These are phyloP conservation scores for Hipposideros larvatus DNA, from an alignment of 2,797 vertebrate genomes.

Conservation along the genomic window DNA sequence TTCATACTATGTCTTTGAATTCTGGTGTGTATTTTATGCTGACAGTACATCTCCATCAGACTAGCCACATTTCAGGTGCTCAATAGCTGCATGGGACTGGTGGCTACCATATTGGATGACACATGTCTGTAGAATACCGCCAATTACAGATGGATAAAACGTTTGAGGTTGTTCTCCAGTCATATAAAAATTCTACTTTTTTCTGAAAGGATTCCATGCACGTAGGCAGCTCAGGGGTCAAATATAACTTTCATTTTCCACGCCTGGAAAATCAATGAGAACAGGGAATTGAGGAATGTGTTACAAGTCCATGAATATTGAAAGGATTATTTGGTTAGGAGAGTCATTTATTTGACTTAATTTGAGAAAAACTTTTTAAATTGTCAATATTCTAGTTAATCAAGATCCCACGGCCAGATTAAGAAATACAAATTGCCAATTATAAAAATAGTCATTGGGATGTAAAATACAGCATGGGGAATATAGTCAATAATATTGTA, in stretches of 20 bases:
- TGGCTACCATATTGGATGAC: background rate
- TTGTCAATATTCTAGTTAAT: constrained; percentile 25
- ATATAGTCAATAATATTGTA: background rate
- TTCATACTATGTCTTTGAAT: background rate
- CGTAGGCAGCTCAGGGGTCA: background rate
- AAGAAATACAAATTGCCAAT: background rate
- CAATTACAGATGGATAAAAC: constrained; percentile 32
- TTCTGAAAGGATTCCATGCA: constrained; percentile 3
- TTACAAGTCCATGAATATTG: constrained; percentile 40
- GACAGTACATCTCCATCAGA: background rate
- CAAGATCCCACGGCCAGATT: background rate
- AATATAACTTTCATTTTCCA: constrained; percentile 38
- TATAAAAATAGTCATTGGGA: background rate
- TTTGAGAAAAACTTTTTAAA: constrained; percentile 38
- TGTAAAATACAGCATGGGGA: background rate
- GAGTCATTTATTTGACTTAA: constrained; percentile 51
- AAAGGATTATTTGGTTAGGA: constrained; percentile 44
- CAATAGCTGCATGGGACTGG: background rate
- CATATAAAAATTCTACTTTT: constrained; percentile 42
- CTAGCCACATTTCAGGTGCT: background rate
- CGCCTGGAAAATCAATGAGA: constrained; percentile 60
- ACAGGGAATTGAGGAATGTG: background rate
- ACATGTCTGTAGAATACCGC: background rate
- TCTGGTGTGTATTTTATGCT: background rate
- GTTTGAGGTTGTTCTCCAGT: background rate